Conservation (phyloP, 2,797 vertebrate species). For the Enteromius thamalakanensis region DNA sequence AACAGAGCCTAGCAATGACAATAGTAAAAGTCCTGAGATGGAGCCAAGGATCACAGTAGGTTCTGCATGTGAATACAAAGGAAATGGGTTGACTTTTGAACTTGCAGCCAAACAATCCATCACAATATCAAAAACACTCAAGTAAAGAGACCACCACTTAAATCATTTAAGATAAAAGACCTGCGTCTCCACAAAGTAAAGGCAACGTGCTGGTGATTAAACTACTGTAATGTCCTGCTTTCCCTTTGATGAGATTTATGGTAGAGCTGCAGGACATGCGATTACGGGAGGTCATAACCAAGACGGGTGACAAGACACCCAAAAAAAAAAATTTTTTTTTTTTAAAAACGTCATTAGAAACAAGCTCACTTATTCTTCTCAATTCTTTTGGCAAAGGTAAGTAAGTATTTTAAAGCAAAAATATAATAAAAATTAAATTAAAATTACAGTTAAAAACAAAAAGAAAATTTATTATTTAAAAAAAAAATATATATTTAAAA, state of each 20-base stretch:
- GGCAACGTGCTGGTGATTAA: conserved; percentile 3
- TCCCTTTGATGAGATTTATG: conserved; percentile 41
- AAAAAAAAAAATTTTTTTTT: not conserved
- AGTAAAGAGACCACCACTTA: conserved; percentile 24
- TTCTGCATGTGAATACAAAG: conserved; percentile 25
- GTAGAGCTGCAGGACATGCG: conserved; percentile 4
- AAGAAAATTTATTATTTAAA: too few species aligned
- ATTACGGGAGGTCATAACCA: conserved; percentile 35
- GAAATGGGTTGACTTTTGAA: conserved; percentile 35
- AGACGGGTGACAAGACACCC: not conserved
- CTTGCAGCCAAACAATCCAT: conserved; percentile 21
- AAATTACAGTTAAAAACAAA: not conserved
- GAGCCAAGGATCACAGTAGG: conserved; percentile 47
- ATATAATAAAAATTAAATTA: not conserved
- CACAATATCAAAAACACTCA: conserved; percentile 6
- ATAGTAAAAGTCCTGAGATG: conserved; percentile 16
- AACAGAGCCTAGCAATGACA: conserved; percentile 33
- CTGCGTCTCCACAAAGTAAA: conserved; percentile 5
- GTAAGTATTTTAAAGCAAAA: not conserved
- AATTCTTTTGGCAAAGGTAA: not conserved
- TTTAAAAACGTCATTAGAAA: not conserved
- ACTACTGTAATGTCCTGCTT: conserved; percentile 12
- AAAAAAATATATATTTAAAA: too few species aligned
- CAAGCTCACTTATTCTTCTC: not conserved
- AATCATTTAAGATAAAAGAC: conserved; percentile 23